phyloP scores from a whole-genome alignment of 35 echinoderm and acorn worm genomes.

The Apostichopus japonicus region DNA sequence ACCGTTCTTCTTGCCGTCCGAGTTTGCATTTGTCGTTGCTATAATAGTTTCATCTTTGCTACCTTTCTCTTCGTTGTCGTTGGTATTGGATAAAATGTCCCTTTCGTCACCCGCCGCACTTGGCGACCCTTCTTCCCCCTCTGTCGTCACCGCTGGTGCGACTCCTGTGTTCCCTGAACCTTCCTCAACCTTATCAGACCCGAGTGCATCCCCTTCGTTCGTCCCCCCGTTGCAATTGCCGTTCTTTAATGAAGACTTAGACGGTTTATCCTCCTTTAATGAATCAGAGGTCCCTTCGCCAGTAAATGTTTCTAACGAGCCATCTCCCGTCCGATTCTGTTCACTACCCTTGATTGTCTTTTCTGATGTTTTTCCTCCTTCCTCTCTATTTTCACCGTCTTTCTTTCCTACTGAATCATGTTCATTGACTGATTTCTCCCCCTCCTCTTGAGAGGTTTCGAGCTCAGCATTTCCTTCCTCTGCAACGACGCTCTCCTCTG shows the following conservation, averaged over 20 bases:
- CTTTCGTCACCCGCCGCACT: not conserved
- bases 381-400: not conserved
- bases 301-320: not conserved
- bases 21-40: not conserved
- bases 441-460: not conserved
- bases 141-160: not conserved
- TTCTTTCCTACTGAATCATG: not conserved
- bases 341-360: too few relatives aligned
- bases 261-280: not conserved
- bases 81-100: not conserved
- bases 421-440: not conserved
- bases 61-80: not conserved
- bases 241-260: not conserved
- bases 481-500: not conserved
- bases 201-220: not conserved
- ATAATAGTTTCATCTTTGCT: not conserved
- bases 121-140: not conserved
- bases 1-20: not conserved
- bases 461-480: not conserved
- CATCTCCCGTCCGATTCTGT: not conserved
- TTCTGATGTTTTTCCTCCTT: too few relatives aligned
- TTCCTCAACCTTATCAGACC: not conserved
- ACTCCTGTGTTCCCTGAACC: not conserved
- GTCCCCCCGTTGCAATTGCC: not conserved
- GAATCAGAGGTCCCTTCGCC: not conserved